Evolutionary conservation across 1,140 invertebrate genomes (phyloP).

Genomic region (Drosophila virilis): DNA sequence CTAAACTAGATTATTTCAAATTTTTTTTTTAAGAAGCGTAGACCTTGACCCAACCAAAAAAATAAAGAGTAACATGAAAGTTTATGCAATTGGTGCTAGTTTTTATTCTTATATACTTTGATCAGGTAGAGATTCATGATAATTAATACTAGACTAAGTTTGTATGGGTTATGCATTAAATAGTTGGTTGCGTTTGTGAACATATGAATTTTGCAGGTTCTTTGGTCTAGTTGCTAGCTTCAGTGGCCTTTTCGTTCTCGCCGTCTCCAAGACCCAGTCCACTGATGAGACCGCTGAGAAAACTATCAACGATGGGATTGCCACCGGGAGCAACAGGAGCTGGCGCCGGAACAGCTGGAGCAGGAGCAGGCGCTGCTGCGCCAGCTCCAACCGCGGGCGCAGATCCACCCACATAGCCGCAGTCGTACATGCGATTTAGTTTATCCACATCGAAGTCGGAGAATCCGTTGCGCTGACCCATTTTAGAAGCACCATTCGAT

Average conservation of each 20-base stretch:
- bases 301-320: conserved; percentile 74
- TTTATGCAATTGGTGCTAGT: conserved; percentile 16
- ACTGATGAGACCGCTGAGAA: conserved; percentile 71
- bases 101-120: conserved; percentile 45
- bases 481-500: conserved; percentile 63
- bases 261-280: conserved; percentile 69
- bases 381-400: conserved; percentile 17
- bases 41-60: no score
- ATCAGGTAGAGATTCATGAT: conserved; percentile 32
- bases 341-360: conserved; percentile 21
- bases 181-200: conserved; percentile 47
- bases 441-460: conserved; percentile 90
- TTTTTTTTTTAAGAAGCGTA: no score
- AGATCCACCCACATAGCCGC: conserved; percentile 67
- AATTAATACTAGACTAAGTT: conserved; percentile 36
- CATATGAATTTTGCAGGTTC: conserved; percentile 37
- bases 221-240: conserved; percentile 36
- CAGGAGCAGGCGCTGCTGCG: conserved; percentile 12
- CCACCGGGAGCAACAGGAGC: conserved; percentile 48
- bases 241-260: conserved; percentile 10
- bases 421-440: conserved; percentile 91
- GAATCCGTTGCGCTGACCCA: conserved; percentile 90
- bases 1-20: no score
- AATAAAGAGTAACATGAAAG: no score
- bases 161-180: conserved; percentile 58